A percentile compares a stretch with the other conserved stretches of the same genome.
phyloP scores from a whole-genome alignment of 2,797 vertebrate species.

The Notamacropus eugenii region DNA sequence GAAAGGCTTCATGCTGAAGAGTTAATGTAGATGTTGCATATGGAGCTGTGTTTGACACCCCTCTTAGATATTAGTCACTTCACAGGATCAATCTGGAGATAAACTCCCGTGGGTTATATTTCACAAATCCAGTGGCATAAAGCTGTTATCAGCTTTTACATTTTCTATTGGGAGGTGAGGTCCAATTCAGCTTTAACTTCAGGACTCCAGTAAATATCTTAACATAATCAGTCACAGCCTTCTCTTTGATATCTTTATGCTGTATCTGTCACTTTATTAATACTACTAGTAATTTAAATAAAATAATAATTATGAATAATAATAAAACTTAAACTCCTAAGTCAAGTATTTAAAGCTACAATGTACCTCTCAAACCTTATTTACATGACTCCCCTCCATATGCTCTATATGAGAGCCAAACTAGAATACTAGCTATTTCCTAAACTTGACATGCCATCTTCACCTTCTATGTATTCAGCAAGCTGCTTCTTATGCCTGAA shows the following conservation, averaged over 20 bases:
- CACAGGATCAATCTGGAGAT: background rate
- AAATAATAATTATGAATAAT: background rate
- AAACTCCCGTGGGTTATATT: background rate
- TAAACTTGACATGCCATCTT: background rate
- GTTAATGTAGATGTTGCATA: background rate
- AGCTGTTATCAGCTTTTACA: background rate
- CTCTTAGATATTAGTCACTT: background rate
- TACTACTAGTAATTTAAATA: background rate
- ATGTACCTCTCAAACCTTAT: background rate
- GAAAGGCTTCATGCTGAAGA: background rate
- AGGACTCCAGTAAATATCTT: background rate
- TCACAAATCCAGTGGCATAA: background rate
- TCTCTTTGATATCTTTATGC: background rate
- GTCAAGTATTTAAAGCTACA: background rate
- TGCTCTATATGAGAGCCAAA: background rate
- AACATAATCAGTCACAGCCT: background rate
- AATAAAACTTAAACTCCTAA: background rate
- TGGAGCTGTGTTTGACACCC: background rate
- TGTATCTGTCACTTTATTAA: background rate
- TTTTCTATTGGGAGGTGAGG: background rate
- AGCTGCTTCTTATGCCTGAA: background rate
- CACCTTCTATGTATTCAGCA: background rate
- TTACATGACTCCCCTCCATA: background rate
- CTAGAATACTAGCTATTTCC: background rate
- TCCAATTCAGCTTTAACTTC: background rate